Evolutionary conservation across 2,113 vertebrate species (phyloP).

Genomic region (Gorilla gorilla): DNA sequence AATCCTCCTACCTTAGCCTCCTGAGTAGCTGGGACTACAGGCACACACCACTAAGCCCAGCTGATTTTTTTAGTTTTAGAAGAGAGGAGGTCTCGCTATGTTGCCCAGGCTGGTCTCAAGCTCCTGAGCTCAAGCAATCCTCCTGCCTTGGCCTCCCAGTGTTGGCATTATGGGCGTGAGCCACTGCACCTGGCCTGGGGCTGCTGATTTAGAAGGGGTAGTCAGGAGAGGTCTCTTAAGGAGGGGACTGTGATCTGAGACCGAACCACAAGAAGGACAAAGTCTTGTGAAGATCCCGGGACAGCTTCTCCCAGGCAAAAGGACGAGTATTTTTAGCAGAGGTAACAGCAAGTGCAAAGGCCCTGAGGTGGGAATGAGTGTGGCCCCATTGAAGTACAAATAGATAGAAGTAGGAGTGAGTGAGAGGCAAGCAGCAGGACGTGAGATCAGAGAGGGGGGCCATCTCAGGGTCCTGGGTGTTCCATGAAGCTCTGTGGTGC

Average conservation of each 20-base stretch:
- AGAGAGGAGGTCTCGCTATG: too few species aligned
- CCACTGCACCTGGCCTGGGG: too few species aligned
- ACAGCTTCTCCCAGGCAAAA: neutral
- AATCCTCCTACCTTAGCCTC: too few species aligned
- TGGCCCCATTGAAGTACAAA: neutral
- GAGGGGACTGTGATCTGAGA: neutral
- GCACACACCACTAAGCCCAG: too few species aligned
- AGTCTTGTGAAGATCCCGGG: neutral
- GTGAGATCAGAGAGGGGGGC: neutral
- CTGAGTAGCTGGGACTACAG: too few species aligned
- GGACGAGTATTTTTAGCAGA: neutral
- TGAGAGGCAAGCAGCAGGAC: neutral
- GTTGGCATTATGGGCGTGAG: too few species aligned
- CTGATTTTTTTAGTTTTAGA: too few species aligned
- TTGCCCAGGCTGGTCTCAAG: too few species aligned
- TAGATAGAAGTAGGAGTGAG: neutral
- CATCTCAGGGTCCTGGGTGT: neutral
- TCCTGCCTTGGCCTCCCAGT: too few species aligned
- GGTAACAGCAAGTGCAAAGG: neutral
- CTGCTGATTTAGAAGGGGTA: neutral
- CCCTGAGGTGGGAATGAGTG: neutral
- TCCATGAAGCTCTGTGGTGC: neutral
- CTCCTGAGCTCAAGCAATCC: too few species aligned
- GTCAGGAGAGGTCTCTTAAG: neutral
- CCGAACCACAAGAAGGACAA: neutral